A percentile compares a stretch with the other conserved stretches of the same genome.
Evolutionary conservation across 2,888 invertebrate species (phyloP).

Genomic region (Salpingus planirostris): DNA sequence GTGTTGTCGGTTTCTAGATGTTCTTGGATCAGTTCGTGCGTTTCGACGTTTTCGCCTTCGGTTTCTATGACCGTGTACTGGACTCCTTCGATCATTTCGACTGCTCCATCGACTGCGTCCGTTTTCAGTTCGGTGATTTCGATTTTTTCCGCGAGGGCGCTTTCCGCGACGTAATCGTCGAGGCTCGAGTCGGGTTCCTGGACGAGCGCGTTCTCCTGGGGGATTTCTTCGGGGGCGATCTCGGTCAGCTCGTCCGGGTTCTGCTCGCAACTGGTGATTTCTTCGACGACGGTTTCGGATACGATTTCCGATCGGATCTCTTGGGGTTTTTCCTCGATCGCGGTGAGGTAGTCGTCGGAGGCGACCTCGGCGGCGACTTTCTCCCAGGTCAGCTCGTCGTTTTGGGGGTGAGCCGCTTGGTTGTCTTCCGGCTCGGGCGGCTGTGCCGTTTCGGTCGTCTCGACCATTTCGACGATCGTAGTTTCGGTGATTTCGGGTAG

Average conservation of each 20-base stretch:
- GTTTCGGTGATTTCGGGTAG: no score
- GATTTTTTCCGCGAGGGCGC: neutral
- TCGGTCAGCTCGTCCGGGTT: no score
- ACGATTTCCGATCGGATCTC: no score
- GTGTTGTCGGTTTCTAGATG: slow-evolving; percentile 3
- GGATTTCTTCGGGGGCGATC: no score
- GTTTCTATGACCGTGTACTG: slow-evolving; percentile 8
- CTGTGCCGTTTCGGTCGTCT: no score
- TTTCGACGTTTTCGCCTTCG: slow-evolving; percentile 4
- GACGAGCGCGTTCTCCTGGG: no score
- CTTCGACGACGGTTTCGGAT: no score
- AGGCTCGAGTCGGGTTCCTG: no score
- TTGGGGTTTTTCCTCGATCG: neutral
- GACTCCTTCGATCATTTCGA: slow-evolving; percentile 3
- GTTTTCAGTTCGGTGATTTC: slow-evolving; percentile 7
- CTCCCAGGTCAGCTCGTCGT: slow-evolving; percentile 12
- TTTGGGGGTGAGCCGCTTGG: slow-evolving; percentile 1
- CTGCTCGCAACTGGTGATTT: no score
- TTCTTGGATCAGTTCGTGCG: slow-evolving; percentile 9
- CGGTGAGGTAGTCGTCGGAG: neutral
- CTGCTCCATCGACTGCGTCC: slow-evolving; percentile 3
- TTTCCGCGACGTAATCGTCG: neutral
- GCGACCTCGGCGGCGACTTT: slow-evolving; percentile 11
- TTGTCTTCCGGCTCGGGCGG: slow-evolving; percentile 1
- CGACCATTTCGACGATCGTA: no score